These are phyloP conservation scores for Sebastes oblongus DNA, from an alignment of 2,797 vertebrate genomes.

Conservation along the genomic window DNA sequence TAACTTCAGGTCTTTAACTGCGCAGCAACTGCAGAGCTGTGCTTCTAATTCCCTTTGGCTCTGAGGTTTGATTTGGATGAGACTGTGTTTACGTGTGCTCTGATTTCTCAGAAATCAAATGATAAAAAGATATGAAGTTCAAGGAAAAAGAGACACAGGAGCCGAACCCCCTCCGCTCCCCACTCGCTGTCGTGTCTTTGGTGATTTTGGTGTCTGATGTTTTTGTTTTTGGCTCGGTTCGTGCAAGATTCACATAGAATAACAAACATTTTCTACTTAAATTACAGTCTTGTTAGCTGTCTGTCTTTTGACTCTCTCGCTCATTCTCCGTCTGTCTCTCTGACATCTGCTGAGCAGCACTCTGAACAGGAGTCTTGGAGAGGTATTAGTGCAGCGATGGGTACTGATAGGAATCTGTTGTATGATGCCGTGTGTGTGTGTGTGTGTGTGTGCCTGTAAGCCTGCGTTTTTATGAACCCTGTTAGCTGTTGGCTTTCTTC, in stretches of 20 bases:
- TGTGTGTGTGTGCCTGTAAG: conserved; percentile 21
- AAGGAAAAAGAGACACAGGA: neutral
- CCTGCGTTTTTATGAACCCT: conserved; percentile 82
- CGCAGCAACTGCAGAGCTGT: neutral
- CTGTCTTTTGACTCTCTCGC: neutral
- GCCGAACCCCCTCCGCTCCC: neutral
- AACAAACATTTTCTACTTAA: neutral
- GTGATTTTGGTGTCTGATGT: neutral
- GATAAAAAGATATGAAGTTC: conserved; percentile 19
- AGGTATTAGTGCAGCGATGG: conserved; percentile 38
- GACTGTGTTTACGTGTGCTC: neutral
- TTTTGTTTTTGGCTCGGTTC: neutral
- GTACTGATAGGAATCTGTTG: conserved; percentile 64
- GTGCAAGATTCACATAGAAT: neutral
- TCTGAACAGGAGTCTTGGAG: conserved; percentile 59
- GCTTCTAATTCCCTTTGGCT: neutral
- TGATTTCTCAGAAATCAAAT: conserved; percentile 26
- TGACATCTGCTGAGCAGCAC: conserved; percentile 67
- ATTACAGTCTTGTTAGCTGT: neutral
- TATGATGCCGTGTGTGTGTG: conserved; percentile 21
- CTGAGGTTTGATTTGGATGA: conserved; percentile 5
- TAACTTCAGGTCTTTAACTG: neutral
- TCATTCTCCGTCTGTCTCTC: neutral
- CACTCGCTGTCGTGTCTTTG: neutral
- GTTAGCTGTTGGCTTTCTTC: conserved; percentile 81